Evolutionary conservation across 2,797 vertebrate genomes (phyloP), one percentile per base, ranked within the genome.

Genomic region (Phalloptychus januarius): DNA sequence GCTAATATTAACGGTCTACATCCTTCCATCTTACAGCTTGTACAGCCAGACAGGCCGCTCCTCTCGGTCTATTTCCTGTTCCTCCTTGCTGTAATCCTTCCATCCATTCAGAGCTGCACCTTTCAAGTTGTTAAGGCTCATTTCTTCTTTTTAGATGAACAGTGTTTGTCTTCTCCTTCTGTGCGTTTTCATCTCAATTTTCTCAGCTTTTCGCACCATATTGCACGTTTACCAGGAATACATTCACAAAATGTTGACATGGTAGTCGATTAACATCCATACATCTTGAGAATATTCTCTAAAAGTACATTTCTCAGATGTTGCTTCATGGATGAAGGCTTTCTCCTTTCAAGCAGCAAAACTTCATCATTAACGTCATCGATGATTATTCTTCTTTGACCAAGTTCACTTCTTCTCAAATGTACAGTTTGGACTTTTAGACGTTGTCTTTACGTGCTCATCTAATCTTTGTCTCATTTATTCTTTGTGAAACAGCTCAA

Each of bases 121-220:
- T 46, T 84, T 58, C 79, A 81, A 76, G 63, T 81, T 75, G 69
- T 81, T 78, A 93, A 95, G 93, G 67, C 42, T 92, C 88, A 69
- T 45, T 86, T 83, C 69, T 75, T 69, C 77, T 79, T 76, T 75
- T 84, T 87, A 72, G 76, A 52, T 40, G 80, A 91, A 81, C 88
- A 7, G 81, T 83, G 86, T 85, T 90, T 89, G 74, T 86, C 85
- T 82, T 86, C 83, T 84, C 87, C 75, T 70, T 85, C 73, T 87
- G 75, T 90, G 63, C 76, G 23, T 71, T 33, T 85, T 67, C 78
- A 48, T 83, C 67, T 85, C 72, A 46, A 7, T 76, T 76, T 63
- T 85, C 52, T 56, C 61, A 44, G 45, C 42, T 48, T 77, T 45
- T 20, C 56, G n/a, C 79, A 52, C 67, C 50, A 18, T 48, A 77